phyloP scores from a whole-genome alignment of 1,140 invertebrate species.

The Drosophila trapezifrons region DNA sequence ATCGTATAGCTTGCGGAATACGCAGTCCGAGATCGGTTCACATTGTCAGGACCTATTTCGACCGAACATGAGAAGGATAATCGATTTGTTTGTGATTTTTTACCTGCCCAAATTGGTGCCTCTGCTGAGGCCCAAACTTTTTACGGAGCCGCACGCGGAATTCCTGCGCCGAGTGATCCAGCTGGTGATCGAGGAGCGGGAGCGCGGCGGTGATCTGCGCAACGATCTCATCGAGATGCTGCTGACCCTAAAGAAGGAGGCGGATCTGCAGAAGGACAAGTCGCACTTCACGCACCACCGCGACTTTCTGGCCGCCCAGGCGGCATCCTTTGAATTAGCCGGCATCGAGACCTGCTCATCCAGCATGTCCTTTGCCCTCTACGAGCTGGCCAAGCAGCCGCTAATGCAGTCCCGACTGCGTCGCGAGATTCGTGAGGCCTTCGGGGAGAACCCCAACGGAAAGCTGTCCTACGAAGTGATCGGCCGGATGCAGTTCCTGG shows the following conservation, averaged over 20 bases:
- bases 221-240: constrained; percentile 85
- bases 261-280: constrained; percentile 75
- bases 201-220: constrained; percentile 70
- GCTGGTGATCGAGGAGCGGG: constrained; percentile 82
- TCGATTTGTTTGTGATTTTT: constrained; percentile 85
- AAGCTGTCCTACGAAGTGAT: constrained; percentile 86
- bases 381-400: constrained; percentile 88
- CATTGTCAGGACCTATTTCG: constrained; percentile 85
- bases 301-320: constrained; percentile 87
- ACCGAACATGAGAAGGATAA: constrained; percentile 85
- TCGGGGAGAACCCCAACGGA: constrained; percentile 84
- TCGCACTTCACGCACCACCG: constrained; percentile 76
- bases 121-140: constrained; percentile 64
- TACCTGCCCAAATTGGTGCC: constrained; percentile 83
- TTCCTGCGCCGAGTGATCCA: constrained; percentile 83
- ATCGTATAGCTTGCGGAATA: constrained; percentile 85
- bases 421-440: constrained; percentile 86
- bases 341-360: constrained; percentile 91
- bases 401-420: constrained; percentile 88
- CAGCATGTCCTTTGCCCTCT: constrained; percentile 88
- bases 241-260: constrained; percentile 84
- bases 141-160: constrained; percentile 53
- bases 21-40: constrained; percentile 84
- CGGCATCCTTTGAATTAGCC: constrained; percentile 89
- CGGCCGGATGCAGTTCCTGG: constrained; percentile 87